phyloP scores from a whole-genome alignment of 2,888 invertebrate species.

The Aspidiotus rigidus region DNA sequence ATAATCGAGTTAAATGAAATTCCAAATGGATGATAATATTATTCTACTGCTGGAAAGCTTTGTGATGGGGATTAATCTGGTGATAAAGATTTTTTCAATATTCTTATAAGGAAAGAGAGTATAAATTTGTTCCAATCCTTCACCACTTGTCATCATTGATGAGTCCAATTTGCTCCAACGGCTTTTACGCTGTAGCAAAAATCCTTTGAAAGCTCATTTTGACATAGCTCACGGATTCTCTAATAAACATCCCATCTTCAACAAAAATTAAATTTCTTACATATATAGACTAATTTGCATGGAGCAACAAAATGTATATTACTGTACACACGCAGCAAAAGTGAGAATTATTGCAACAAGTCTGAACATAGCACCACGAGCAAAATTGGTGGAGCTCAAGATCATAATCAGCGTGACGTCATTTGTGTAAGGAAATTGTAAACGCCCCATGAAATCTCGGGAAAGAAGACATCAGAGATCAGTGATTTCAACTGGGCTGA shows the following conservation, averaged over 20 bases:
- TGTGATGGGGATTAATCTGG: conserved; percentile 66
- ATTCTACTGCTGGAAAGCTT: no score
- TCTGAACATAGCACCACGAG: no score
- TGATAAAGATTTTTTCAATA: conserved; percentile 65
- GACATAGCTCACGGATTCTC: conserved; percentile 74
- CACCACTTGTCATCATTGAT: conserved; percentile 18
- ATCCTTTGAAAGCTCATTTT: conserved; percentile 61
- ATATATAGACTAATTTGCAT: conserved; percentile 8
- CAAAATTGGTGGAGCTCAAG: no score
- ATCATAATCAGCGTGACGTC: no score
- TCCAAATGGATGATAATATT: no score
- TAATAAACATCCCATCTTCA: conserved; percentile 85
- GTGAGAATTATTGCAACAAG: no score
- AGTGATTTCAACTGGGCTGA: no score
- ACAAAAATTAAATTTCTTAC: conserved; percentile 34
- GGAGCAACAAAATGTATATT: neutral
- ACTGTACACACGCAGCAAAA: no score
- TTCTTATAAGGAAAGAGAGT: conserved; percentile 66
- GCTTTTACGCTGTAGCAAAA: conserved; percentile 15
- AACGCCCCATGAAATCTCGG: no score
- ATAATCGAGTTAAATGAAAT: no score
- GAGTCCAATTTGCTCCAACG: conserved; percentile 30
- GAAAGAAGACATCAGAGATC: no score
- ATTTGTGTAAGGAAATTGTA: no score
- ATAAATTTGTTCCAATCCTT: conserved; percentile 33